Evolutionary conservation across 2,797 vertebrate species (phyloP).

Genomic region (Dendrocincla fuliginosa): DNA sequence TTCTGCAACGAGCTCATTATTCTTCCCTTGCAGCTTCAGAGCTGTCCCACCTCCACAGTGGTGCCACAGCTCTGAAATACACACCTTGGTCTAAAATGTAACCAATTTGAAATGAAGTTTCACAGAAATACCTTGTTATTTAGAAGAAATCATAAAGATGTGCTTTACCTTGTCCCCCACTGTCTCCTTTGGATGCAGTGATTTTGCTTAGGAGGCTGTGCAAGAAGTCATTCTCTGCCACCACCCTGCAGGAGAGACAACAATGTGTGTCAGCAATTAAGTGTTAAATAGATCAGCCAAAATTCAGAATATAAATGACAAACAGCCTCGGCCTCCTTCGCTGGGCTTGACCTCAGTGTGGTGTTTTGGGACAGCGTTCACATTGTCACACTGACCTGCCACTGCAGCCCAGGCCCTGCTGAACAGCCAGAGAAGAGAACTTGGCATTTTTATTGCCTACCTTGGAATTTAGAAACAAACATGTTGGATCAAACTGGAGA

Average conservation of each 20-base stretch:
- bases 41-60: background rate
- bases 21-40: background rate
- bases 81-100: background rate
- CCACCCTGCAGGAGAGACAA: conserved; percentile 77
- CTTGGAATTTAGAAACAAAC: background rate
- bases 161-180: conserved; percentile 91
- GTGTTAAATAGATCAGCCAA: background rate
- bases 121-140: background rate
- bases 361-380: background rate
- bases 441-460: background rate
- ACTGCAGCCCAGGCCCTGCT: background rate
- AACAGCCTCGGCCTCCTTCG: background rate
- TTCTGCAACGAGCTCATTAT: background rate
- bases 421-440: background rate
- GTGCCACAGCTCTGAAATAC: background rate
- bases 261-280: background rate
- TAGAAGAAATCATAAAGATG: background rate
- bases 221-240: conserved; percentile 92
- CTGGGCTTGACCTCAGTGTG: background rate
- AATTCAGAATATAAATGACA: background rate
- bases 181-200: conserved; percentile 89
- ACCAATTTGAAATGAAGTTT: background rate
- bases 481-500: background rate
- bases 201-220: conserved; percentile 92
- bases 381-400: background rate